These are phyloP conservation scores for Rhinichthys osculus DNA, from an alignment of 2,797 vertebrate genomes.

Conservation along the genomic window DNA sequence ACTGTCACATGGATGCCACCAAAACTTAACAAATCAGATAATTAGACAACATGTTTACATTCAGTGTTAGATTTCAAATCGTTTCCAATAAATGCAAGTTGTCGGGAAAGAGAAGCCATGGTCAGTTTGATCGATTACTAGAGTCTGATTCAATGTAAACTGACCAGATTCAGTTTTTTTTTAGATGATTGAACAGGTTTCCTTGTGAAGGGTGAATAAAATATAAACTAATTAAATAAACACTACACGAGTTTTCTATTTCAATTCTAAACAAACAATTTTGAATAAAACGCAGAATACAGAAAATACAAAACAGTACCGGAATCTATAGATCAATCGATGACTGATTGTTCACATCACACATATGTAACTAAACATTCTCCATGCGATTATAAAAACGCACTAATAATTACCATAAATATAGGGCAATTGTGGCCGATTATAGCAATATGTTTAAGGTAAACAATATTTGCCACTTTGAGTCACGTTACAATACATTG, in stretches of 20 bases:
- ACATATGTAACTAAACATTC: neutral
- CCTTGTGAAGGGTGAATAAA: neutral
- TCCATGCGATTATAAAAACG: neutral
- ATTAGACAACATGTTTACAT: constrained; percentile 59
- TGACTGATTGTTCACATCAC: neutral
- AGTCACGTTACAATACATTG: constrained; percentile 64
- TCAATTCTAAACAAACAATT: neutral
- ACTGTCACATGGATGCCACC: constrained; percentile 57
- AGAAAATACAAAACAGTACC: neutral
- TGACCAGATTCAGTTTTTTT: neutral
- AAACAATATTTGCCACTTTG: constrained; percentile 68
- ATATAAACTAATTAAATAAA: neutral
- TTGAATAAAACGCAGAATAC: neutral
- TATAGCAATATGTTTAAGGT: constrained; percentile 71
- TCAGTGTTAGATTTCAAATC: neutral
- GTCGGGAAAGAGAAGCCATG: neutral
- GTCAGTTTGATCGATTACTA: constrained; percentile 17
- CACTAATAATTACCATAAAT: neutral
- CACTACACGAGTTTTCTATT: neutral
- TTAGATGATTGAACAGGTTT: constrained; percentile 18
- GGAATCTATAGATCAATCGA: neutral
- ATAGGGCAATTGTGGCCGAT: neutral
- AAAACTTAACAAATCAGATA: constrained; percentile 47
- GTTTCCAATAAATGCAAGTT: neutral
- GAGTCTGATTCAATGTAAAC: constrained; percentile 25